Percentiles rank a stretch among this genome's conserved stretches.
Conservation (phyloP, 2,113 vertebrate species). For the Apteryx owenii region DNA sequence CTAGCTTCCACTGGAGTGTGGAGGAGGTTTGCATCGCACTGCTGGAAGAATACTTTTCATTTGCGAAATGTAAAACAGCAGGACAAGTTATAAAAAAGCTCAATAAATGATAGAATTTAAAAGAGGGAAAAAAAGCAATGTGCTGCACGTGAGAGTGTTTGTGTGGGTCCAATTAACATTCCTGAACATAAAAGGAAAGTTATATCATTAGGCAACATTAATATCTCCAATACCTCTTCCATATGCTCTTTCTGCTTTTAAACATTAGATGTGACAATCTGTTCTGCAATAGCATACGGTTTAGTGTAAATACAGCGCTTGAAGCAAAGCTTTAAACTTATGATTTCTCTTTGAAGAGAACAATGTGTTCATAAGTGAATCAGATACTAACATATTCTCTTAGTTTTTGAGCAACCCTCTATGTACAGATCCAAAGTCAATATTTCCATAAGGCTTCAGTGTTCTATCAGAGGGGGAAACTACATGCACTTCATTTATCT, state of each 20-base stretch:
- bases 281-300: not conserved
- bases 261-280: not conserved
- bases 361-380: not conserved
- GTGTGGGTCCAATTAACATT: conserved; percentile 48
- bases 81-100: not conserved
- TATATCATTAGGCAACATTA: conserved; percentile 17
- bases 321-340: not conserved
- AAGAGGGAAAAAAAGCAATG: not conserved
- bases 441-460: not conserved
- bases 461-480: not conserved
- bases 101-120: not conserved
- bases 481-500: not conserved
- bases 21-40: not conserved
- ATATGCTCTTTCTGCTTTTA: conserved; percentile 41
- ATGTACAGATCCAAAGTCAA: not conserved
- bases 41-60: not conserved
- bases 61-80: conserved; percentile 16
- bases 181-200: conserved; percentile 28
- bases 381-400: not conserved
- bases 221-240: conserved; percentile 4
- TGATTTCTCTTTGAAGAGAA: conserved; percentile 3
- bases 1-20: not conserved
- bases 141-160: not conserved
- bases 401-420: not conserved
- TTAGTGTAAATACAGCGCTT: not conserved